Evolutionary conservation across 1,140 invertebrate genomes (phyloP).

Genomic region (Drosophila tristis): DNA sequence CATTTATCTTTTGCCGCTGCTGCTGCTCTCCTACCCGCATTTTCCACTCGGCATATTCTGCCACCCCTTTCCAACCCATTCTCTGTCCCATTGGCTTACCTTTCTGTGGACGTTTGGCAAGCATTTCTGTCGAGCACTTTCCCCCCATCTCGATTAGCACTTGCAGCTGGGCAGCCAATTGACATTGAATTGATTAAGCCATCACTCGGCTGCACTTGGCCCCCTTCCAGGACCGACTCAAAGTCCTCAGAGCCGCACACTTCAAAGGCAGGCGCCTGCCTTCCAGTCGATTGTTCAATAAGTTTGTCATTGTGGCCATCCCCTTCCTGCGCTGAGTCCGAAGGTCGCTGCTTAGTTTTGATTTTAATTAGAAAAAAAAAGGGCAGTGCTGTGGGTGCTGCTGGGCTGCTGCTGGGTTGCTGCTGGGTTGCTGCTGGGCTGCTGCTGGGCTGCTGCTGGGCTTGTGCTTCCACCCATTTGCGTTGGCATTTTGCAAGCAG

Average conservation of each 20-base stretch:
- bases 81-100: background rate
- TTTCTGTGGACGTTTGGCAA: background rate
- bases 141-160: constrained; percentile 45
- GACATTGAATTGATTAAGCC: constrained; percentile 59
- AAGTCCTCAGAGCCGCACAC: background rate
- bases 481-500: constrained; percentile 35
- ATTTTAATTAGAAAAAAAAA: constrained; percentile 21
- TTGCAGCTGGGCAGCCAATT: constrained; percentile 33
- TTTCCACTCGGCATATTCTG: too few relatives aligned
- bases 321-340: too few relatives aligned
- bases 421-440: background rate
- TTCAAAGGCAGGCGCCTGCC: background rate
- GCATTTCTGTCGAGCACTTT: constrained; percentile 23
- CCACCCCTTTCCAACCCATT: too few relatives aligned
- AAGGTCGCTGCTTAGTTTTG: too few relatives aligned
- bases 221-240: background rate
- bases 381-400: background rate
- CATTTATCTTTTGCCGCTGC: too few relatives aligned
- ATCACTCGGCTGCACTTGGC: constrained; percentile 16
- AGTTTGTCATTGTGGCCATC: background rate
- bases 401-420: background rate
- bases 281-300: constrained; percentile 31
- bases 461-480: background rate
- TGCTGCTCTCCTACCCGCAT: too few relatives aligned
- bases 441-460: background rate